A percentile compares a stretch with the other conserved stretches of the same genome.
These are phyloP conservation scores for Lepisosteus osseus DNA, from an alignment of 2,113 vertebrate genomes.

Conservation along the genomic window DNA sequence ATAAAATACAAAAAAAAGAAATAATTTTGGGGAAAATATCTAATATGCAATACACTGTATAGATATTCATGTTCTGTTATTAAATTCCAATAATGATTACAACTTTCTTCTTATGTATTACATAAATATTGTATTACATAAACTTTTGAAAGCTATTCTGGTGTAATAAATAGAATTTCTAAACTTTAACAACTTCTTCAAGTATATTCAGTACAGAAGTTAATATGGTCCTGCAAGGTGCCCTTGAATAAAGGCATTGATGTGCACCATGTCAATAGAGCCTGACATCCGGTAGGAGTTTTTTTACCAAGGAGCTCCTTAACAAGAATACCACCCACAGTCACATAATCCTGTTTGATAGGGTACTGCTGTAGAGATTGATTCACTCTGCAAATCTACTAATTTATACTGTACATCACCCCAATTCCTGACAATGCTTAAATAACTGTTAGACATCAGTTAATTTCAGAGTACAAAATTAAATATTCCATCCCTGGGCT, in stretches of 20 bases:
- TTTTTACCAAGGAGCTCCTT: conserved; percentile 2
- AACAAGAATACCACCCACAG: not conserved
- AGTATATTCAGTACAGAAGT: not conserved
- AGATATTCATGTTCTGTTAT: too few species aligned
- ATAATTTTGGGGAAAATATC: too few species aligned
- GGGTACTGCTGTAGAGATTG: not conserved
- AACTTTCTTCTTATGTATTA: too few species aligned
- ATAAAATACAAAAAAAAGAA: too few species aligned
- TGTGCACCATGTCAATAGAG: not conserved
- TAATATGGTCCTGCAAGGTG: not conserved
- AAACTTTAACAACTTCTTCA: not conserved
- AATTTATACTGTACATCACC: conserved; percentile 22
- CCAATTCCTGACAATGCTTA: conserved; percentile 31
- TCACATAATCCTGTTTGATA: not conserved
- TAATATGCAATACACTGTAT: too few species aligned
- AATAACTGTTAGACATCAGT: conserved; percentile 30
- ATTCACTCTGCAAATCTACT: not conserved
- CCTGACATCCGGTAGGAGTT: conserved; percentile 8
- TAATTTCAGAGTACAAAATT: conserved; percentile 31
- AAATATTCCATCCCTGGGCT: conserved; percentile 28
- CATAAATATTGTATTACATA: too few species aligned
- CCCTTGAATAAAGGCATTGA: conserved; percentile 15
- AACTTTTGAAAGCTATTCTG: too few species aligned
- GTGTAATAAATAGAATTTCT: too few species aligned
- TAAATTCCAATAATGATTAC: too few species aligned